phyloP scores from a whole-genome alignment of 30 jellyfish, hydroid and myxozoan genomes.

The Chrysaora quinquecirrha region DNA sequence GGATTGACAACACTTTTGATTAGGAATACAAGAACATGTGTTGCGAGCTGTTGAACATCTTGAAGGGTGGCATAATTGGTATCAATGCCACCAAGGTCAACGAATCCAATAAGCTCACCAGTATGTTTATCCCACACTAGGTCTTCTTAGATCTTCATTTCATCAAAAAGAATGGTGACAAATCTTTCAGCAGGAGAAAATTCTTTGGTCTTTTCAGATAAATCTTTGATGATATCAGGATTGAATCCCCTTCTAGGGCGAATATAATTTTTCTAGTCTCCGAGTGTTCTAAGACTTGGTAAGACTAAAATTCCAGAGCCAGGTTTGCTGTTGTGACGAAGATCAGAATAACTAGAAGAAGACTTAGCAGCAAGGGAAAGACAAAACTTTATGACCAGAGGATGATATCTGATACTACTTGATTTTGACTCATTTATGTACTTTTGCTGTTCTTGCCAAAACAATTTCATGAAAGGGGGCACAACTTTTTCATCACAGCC shows the following conservation, averaged over 20 bases:
- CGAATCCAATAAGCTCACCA: constrained; percentile 70
- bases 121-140: no score
- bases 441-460: constrained; percentile 54
- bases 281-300: constrained; percentile 62
- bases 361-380: no score
- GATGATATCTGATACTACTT: constrained; percentile 31
- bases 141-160: no score
- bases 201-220: constrained; percentile 18
- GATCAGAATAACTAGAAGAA: constrained; percentile 34
- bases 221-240: constrained; percentile 43
- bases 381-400: constrained; percentile 48
- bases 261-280: constrained; percentile 53
- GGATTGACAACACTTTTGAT: constrained; percentile 58
- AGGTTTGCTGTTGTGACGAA: constrained; percentile 52
- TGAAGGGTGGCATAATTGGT: constrained; percentile 44
- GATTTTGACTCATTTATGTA: constrained; percentile 25
- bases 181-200: constrained; percentile 38
- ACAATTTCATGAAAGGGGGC: constrained; percentile 56
- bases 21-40: constrained; percentile 74
- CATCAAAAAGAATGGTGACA: constrained; percentile 9
- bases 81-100: constrained; percentile 68
- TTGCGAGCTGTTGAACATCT: constrained; percentile 53
- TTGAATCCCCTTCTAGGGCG: constrained; percentile 65
- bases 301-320: constrained; percentile 62
- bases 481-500: constrained; percentile 15